These are phyloP conservation scores for Oostethus manadensis DNA, from an alignment of 2,113 vertebrate species.

Conservation along the genomic window DNA sequence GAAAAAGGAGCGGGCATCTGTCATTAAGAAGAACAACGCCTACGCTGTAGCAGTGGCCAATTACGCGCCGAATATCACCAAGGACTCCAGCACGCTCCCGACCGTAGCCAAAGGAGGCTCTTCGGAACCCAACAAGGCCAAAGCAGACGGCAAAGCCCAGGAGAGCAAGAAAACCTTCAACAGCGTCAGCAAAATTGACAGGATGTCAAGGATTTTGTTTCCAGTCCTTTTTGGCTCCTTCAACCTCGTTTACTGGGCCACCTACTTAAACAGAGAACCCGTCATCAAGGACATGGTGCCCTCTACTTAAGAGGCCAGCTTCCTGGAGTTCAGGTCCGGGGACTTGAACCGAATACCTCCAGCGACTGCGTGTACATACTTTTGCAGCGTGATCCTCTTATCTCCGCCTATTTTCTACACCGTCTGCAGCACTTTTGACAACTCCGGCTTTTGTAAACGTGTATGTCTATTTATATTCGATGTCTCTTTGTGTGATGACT, in stretches of 20 bases:
- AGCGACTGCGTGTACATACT: constrained; percentile 83
- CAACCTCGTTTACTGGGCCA: constrained; percentile 98
- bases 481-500: constrained; percentile 55
- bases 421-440: constrained; percentile 72
- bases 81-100: constrained; percentile 88
- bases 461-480: constrained; percentile 66
- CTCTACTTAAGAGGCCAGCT: constrained; percentile 71
- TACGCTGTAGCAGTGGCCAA: constrained; percentile 97
- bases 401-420: constrained; percentile 70
- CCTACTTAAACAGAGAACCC: constrained; percentile 95
- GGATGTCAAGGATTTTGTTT: constrained; percentile 97
- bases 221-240: constrained; percentile 94
- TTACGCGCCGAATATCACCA: constrained; percentile 93
- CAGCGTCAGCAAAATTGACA: constrained; percentile 98
- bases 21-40: constrained; percentile 96
- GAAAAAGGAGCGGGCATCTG: constrained; percentile 95
- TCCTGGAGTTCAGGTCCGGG: constrained; percentile 62
- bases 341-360: constrained; percentile 84
- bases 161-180: constrained; percentile 98
- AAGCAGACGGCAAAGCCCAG: constrained; percentile 80
- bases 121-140: constrained; percentile 81
- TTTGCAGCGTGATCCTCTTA: constrained; percentile 63
- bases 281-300: constrained; percentile 89
- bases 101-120: constrained; percentile 91
- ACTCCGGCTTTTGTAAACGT: constrained; percentile 71